Base-by-base conservation (phyloP, 2,888 invertebrate species). In the Lepidochitona cinerea region DNA sequence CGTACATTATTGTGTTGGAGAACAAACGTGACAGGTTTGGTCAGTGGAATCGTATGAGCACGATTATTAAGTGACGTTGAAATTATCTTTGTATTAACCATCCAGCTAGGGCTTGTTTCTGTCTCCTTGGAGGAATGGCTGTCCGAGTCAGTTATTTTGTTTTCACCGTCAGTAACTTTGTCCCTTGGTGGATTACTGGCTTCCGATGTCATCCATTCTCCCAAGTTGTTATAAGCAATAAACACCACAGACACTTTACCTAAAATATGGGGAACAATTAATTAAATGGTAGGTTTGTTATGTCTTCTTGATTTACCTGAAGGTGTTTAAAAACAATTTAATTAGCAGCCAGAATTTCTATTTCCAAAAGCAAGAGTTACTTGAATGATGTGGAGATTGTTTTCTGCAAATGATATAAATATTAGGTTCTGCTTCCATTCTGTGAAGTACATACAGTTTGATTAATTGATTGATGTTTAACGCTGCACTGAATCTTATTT, bases 1-100 rank as follows among this genome's bases (percentile, higher is more conserved):
- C 73, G 69, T 73, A 83, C 84, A 74, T 77, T 94, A 76, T 96
- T 92, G 92, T 97, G 97, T 84, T 94, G 94, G 91, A 98, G 93
- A 1, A 95, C 95, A 74, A 97, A 92, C 53, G 93, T 94, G 32
- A 97, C 96, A 73, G 96, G 96, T 87, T 97, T 80, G 6, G 72
- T 52, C 52, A 84, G 76, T 1, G 54, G 74, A 6, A 83, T 71
- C 14, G 73, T 76, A 14, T 73, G 68, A n/a, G 23, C 66, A 26
- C 72, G 32, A n/a, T 68, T 70, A 64, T 84, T 83, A 9, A 89
- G 75, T 0, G 89, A 85, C 0, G 88, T 88, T 7, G 89, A 87
- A 53, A 89, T 84, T 66, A 89, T 83, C 71, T 86, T 84, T 1
- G 88, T 81, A 75, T 85, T 85, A 49, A 88, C 37, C 14, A n/a